Conservation (phyloP, 2,113 vertebrate species). For the Synodontis membranacea region DNA sequence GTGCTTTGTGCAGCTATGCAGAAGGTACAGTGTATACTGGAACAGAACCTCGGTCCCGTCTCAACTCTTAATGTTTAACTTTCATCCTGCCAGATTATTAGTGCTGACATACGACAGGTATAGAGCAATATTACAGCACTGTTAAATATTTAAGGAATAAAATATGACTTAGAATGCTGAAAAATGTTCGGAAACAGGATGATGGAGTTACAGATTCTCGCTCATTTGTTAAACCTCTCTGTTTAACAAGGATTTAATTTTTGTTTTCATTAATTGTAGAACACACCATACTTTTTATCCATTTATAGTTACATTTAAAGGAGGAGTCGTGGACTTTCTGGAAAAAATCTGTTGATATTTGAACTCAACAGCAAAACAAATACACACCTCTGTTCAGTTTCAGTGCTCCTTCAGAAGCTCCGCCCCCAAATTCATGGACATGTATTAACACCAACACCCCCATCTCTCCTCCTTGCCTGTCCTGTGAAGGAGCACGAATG, state of each 20-base stretch:
- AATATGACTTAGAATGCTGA: background rate
- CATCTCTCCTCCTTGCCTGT: too few species aligned
- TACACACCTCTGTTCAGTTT: too few species aligned
- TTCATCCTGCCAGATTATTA: background rate
- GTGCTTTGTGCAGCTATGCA: slow-evolving; percentile 95
- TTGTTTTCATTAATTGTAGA: background rate
- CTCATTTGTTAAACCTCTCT: background rate
- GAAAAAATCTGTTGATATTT: too few species aligned
- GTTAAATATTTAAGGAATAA: background rate
- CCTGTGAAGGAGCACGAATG: too few species aligned
- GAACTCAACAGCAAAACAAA: too few species aligned
- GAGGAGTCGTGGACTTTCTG: too few species aligned
- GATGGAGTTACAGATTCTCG: background rate
- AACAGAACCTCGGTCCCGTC: background rate
- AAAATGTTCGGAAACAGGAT: background rate
- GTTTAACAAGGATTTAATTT: background rate
- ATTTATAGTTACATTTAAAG: background rate
- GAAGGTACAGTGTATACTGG: slow-evolving; percentile 75
- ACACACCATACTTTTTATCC: background rate
- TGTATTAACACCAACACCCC: too few species aligned
- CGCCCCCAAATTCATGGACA: too few species aligned
- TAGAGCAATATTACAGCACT: background rate
- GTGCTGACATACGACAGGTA: background rate
- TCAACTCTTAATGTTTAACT: background rate
- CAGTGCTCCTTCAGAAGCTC: too few species aligned